Evolutionary conservation across 2,888 invertebrate species (phyloP), one percentile per base, ranked within the genome.

Genomic region (Zelleria hepariella): DNA sequence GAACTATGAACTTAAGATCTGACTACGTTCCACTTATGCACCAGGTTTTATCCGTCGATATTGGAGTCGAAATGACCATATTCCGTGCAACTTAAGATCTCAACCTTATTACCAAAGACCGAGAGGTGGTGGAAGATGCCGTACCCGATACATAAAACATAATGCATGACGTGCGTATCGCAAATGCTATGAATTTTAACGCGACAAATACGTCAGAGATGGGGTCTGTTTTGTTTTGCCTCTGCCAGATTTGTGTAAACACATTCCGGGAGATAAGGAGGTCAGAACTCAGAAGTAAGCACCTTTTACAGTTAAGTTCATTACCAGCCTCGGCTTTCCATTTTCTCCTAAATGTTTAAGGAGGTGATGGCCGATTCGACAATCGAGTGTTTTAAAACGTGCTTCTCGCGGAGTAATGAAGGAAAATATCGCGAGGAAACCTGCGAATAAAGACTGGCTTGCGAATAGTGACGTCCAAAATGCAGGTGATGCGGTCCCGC

Each of bases 141-240:
- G 61, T 62, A 68, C 75, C 63, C 71, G 72, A 86, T 86, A 79
- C 81, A 86, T 86, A 73, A 84, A 75, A 81, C 77, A 86, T 85
- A 49, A 10, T 27, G 60, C 66, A 67, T 83, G 82, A 82, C 81
- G 82, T 66, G 63, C 64, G 70, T 68, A 65, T 66, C 80, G 77
- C 73, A 79, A 77, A 74, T 74, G 72, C 79, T 10, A 76, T 79
- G 83, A 79, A 85, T 84, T 80, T 81, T 75, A 82, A 85, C 74
- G n/a, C 4, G 10, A 49, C 21, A 49, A 49, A 49, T 1, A 49
- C 49, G 18, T 18, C 49, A 42, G 32, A 42, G 6, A 3, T 42
- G 32, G 15, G 32, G 4, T 32, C 6, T 32, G 10, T 32, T 10
- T 5, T n/a, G n/a, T 32, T 32, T 1, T 5, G 32, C 10, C 6